Conservation (phyloP, 2,888 invertebrate genomes). For the Hyppa rectilinea region DNA sequence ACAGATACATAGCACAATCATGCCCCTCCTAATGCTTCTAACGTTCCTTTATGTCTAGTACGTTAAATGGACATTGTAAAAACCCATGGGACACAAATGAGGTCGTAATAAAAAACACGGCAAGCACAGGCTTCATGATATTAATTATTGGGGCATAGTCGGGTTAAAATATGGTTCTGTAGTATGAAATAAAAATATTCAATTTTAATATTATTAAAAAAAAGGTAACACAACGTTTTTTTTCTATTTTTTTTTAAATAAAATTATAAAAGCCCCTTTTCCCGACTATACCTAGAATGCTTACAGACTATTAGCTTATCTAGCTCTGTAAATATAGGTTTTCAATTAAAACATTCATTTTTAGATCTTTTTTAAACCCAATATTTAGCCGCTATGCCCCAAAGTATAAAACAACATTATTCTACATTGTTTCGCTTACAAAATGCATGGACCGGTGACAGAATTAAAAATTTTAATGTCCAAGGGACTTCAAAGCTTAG, state of each 20-base stretch:
- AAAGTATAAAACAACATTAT: constrained; percentile 46
- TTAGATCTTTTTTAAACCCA: constrained; percentile 19
- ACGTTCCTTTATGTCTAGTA: constrained; percentile 61
- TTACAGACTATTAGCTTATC: constrained; percentile 23
- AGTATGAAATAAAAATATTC: background rate
- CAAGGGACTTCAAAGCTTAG: constrained; percentile 82
- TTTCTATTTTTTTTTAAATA: no score
- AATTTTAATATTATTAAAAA: no score
- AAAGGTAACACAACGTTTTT: no score
- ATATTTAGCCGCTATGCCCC: constrained; percentile 64
- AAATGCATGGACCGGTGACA: constrained; percentile 88
- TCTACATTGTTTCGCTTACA: constrained; percentile 78
- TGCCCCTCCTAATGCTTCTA: constrained; percentile 84
- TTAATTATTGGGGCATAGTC: constrained; percentile 63
- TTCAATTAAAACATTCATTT: background rate
- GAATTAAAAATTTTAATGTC: constrained; percentile 75
- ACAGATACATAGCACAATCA: constrained; percentile 86
- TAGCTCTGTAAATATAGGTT: constrained; percentile 49
- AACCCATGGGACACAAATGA: constrained; percentile 56
- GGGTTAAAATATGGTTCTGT: constrained; percentile 23
- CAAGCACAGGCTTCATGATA: constrained; percentile 69
- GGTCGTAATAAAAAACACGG: constrained; percentile 55
- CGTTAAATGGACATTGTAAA: constrained; percentile 59
- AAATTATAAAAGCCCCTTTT: background rate
- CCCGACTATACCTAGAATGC: background rate